Evolutionary conservation across 2,888 invertebrate genomes (phyloP), one percentile per base, ranked within the genome.

Genomic region (Leptinotarsa rubiginosa): DNA sequence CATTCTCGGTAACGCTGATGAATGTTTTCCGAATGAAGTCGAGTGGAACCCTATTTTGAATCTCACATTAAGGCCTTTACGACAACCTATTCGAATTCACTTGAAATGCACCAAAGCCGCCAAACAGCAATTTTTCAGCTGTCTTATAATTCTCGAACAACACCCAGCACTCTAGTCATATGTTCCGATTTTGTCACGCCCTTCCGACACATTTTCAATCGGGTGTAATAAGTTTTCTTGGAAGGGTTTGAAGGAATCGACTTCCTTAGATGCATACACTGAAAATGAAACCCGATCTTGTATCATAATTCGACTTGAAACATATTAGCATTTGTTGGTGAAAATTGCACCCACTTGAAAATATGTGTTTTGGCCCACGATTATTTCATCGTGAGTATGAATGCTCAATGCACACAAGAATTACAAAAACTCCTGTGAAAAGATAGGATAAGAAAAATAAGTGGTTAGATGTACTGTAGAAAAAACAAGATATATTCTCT

Each of bases 101-200:
- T 62, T 31, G 62, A 16, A 62, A 62, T 62, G 62, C 25, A 62
- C 62, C 31, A n/a, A 15, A 62, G 62, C 25, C 41, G n/a, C 62
- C 62, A 16, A 62, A 31, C 3, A n/a, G 16, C 62, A 25, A 62
- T 62, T 62, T 62, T 62, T 62, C 62, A 62, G 41, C 62, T 41
- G 62, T 62, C 62, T 62, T 62, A n/a, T 41, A 41, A 62, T 41
- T 62, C 62, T n/a, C 62, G 62, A 62, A 62, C 62, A 62, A 62
- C 62, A 62, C 62, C 16, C 62, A 62, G 62, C 62, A 62, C 62
- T 62, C 62, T 62, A 62, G 62, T 41, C 62, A 62, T 62, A 16
- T 62, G 62, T 62, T 62, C n/a, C 62, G 62, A 62, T 62, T 62
- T 62, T 62, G 62, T 62, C 31, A 62, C 62, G 62, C 62, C 62